phyloP scores from a whole-genome alignment of 2,113 vertebrate genomes.

The Entelurus aequoreus region DNA sequence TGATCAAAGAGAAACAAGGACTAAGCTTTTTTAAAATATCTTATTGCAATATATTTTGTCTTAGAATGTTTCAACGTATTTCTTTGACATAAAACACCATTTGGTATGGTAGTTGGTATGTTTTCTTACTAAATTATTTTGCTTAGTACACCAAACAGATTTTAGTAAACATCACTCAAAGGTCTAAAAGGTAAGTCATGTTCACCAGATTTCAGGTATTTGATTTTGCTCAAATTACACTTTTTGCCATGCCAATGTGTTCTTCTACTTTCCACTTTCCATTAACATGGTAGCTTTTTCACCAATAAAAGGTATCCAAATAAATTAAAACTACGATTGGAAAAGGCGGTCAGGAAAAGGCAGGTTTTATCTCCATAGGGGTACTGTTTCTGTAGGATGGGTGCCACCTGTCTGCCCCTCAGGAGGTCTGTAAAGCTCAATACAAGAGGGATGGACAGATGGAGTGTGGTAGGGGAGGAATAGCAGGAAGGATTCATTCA shows the following conservation, averaged over 20 bases:
- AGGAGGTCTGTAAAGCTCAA: conserved; percentile 37
- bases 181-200: too few relatives aligned
- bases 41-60: too few relatives aligned
- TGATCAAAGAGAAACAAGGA: conserved; percentile 35
- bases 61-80: too few relatives aligned
- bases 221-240: too few relatives aligned
- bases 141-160: too few relatives aligned
- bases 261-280: too few relatives aligned
- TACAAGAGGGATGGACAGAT: conserved; percentile 46
- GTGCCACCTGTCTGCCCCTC: conserved; percentile 55
- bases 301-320: neutral
- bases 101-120: too few relatives aligned
- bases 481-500: conserved; percentile 21
- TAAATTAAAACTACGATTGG: neutral
- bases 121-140: too few relatives aligned
- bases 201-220: too few relatives aligned
- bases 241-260: too few relatives aligned
- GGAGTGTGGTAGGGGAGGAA: conserved; percentile 30
- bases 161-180: too few relatives aligned
- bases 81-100: neutral
- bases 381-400: conserved; percentile 41
- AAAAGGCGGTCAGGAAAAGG: conserved; percentile 33
- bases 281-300: too few relatives aligned
- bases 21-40: neutral
- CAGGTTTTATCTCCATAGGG: conserved; percentile 47